Evolutionary conservation across 2,888 invertebrate species (phyloP), one percentile per base, ranked within the genome.

Genomic region (Hecatera dysodea): DNA sequence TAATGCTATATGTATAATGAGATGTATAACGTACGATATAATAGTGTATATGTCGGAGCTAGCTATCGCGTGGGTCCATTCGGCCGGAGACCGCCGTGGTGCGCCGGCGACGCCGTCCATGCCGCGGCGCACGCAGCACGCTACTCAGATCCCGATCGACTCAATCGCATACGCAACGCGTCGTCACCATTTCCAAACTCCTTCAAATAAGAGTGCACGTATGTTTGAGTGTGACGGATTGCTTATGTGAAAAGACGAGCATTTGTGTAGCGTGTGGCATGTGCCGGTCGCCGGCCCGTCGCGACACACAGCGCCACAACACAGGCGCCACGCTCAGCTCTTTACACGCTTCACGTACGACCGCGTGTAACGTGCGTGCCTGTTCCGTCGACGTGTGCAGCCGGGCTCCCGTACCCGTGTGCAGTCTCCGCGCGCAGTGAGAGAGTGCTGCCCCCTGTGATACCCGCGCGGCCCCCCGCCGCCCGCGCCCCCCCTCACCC

Each of bases 371-470:
- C n/a, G n/a, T n/a, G n/a, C n/a, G n/a, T n/a, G n/a, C n/a, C n/a
- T n/a, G n/a, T n/a, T n/a, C n/a, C n/a, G n/a, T n/a, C n/a, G n/a
- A 7, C 12, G 15, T 57, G 29, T 53, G 29, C 5, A 19, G 29
- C 19, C 17, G 39, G 39, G 0, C 12, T 39, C 11, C 39, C 15
- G 39, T 39, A 15, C 1, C 6, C 19, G n/a, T 19, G 52, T 19
- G 52, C 3, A 8, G 52, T 24, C 24, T 22, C 55, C 50, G 61
- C 46, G 22, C 27, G 63, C 74, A 27, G 75, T 50, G 75, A 29
- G 60, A 48, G 52, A 86, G 89, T 87, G 88, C 90, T 92, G 93
- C 92, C 89, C 87, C 89, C 91, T 91, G 93, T 91, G 92, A 91
- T 90, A 91, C 88, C 80, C 89, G 87, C 87, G 78, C 84, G 85